A percentile compares a stretch with the other conserved stretches of the same genome.
Conservation (phyloP, 2,888 invertebrate species). For the Stenchaetothrips biformis region DNA sequence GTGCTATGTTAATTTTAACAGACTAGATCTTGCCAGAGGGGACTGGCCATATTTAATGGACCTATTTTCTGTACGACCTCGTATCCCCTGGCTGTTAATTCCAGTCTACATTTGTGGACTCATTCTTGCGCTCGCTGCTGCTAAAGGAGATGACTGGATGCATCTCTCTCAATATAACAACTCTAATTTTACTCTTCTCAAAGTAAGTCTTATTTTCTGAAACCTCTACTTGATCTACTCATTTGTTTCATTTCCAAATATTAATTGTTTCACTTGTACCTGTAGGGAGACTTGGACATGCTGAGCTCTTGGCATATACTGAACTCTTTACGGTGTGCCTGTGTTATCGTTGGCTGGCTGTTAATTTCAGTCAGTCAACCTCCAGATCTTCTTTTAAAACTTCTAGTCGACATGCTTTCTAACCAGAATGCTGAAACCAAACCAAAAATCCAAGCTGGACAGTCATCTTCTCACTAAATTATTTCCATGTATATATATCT, state of each 20-base stretch:
- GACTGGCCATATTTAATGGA: background rate
- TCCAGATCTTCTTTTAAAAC: background rate
- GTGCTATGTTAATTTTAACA: background rate
- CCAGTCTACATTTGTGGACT: background rate
- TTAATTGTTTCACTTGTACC: background rate
- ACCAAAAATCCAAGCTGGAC: background rate
- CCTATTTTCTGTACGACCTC: background rate
- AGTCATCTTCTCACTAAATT: background rate
- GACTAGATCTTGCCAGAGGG: background rate
- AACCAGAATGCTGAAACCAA: background rate
- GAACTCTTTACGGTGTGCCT: slow-evolving; percentile 2
- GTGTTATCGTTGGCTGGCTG: background rate
- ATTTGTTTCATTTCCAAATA: background rate
- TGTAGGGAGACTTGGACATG: background rate
- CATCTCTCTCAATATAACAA: background rate
- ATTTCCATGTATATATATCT: background rate
- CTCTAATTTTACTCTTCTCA: background rate
- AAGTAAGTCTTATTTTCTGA: background rate
- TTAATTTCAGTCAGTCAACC: slow-evolving; percentile 1
- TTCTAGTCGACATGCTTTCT: slow-evolving; percentile 2
- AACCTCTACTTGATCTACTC: background rate
- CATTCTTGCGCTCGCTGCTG: background rate
- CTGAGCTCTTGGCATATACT: background rate
- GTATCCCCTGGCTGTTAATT: background rate
- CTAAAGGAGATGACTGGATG: slow-evolving; percentile 4